These are phyloP conservation scores for Anguilla obscura DNA, from an alignment of 2,797 vertebrate genomes.

Conservation along the genomic window DNA sequence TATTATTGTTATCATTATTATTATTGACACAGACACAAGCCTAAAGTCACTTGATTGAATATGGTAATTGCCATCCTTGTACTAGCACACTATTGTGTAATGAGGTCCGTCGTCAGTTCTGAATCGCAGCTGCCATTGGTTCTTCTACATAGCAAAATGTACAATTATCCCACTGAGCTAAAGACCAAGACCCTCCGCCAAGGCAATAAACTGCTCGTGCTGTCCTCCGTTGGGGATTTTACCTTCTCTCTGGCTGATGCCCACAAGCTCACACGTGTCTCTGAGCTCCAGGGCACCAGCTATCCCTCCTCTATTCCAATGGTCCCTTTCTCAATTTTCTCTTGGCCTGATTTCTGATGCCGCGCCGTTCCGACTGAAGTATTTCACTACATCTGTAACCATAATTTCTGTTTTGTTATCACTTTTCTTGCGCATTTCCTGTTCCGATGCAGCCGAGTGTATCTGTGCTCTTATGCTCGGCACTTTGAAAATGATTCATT, in stretches of 20 bases:
- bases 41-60: not conserved
- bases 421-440: not conserved
- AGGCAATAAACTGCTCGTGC: not conserved
- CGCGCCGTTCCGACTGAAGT: not conserved
- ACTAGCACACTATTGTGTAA: not conserved
- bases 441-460: not conserved
- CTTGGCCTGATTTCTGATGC: not conserved
- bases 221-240: not conserved
- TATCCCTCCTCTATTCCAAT: not conserved
- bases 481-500: not conserved
- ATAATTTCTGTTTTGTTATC: not conserved
- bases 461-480: not conserved
- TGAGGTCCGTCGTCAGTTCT: too few species aligned
- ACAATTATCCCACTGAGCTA: not conserved
- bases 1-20: not conserved
- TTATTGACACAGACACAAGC: not conserved
- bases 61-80: not conserved
- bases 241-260: not conserved
- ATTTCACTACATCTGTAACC: slow-evolving; percentile 3
- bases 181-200: not conserved
- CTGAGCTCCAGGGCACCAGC: not conserved
- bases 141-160: not conserved
- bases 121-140: too few species aligned
- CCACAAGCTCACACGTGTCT: not conserved
- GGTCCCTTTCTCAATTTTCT: not conserved